These are phyloP conservation scores for Cinclus cinclus DNA, from an alignment of 2,113 vertebrate species.

Conservation along the genomic window DNA sequence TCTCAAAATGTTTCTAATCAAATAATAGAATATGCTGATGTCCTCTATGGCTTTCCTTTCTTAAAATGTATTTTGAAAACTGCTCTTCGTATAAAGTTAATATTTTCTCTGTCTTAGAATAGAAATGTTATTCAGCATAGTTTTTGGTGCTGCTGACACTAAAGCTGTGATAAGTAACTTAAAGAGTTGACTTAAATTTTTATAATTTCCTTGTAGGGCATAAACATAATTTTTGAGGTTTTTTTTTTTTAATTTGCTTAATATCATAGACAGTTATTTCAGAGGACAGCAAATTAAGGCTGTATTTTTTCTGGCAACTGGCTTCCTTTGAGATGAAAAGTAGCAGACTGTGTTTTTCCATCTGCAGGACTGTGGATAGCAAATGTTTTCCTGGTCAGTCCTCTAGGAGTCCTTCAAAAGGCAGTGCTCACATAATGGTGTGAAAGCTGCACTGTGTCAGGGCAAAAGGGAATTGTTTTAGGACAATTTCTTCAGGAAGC, in stretches of 20 bases:
- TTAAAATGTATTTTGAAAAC: background rate
- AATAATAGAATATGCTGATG: background rate
- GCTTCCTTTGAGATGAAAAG: background rate
- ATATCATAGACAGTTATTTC: background rate
- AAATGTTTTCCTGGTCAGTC: background rate
- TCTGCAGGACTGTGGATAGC: background rate
- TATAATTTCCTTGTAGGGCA: background rate
- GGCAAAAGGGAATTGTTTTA: background rate
- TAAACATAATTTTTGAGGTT: background rate
- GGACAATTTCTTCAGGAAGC: background rate
- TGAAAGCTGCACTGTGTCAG: background rate
- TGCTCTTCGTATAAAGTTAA: background rate
- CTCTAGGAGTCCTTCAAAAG: rapidly evolving
- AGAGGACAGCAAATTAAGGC: background rate
- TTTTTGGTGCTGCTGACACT: background rate
- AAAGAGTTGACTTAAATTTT: background rate
- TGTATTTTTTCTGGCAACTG: background rate
- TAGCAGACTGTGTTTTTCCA: rapidly evolving
- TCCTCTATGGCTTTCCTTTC: background rate
- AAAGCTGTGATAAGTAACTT: background rate
- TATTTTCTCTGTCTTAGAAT: background rate
- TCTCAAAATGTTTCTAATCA: background rate
- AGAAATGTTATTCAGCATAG: background rate
- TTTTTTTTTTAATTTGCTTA: background rate
- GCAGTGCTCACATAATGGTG: too few species aligned